Percentiles rank a stretch among this genome's conserved stretches.
Conservation (phyloP, 2,888 invertebrate species). For the Carterocephalus palaemon region DNA sequence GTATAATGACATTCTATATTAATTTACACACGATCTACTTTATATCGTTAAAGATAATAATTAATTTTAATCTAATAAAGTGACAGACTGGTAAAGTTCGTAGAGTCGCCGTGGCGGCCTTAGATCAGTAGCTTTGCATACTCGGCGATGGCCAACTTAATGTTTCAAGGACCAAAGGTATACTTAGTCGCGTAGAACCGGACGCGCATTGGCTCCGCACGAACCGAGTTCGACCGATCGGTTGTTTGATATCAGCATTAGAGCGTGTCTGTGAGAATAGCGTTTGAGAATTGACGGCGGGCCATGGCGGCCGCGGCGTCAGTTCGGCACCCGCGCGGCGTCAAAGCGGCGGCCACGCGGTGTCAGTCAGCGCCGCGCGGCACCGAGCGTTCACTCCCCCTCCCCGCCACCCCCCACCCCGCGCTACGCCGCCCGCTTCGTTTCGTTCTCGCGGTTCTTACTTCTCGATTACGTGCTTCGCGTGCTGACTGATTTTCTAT, state of each 20-base stretch:
- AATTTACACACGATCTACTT: constrained; percentile 76
- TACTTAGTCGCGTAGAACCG: constrained; percentile 78
- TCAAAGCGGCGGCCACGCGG: constrained; percentile 28
- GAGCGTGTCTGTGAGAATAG: constrained; percentile 62
- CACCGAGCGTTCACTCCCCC: constrained; percentile 41
- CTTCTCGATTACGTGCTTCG: constrained; percentile 81
- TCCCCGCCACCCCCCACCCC: constrained; percentile 44
- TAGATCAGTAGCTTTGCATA: constrained; percentile 79
- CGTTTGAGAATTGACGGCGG: constrained; percentile 51
- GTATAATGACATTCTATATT: constrained; percentile 76
- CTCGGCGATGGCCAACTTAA: constrained; percentile 77
- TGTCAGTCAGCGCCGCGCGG: constrained; percentile 36
- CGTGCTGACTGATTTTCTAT: constrained; percentile 81
- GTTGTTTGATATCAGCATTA: constrained; percentile 62
- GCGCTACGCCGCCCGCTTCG: constrained; percentile 74
- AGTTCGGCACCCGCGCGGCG: constrained; percentile 31
- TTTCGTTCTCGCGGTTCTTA: constrained; percentile 76
- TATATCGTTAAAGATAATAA: constrained; percentile 77
- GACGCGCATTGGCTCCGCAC: constrained; percentile 77
- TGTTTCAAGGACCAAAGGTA: constrained; percentile 78
- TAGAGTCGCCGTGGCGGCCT: constrained; percentile 78
- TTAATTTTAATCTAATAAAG: constrained; percentile 79
- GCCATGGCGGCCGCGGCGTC: constrained; percentile 38
- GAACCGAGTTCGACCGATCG: constrained; percentile 70
- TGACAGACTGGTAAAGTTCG: constrained; percentile 79